Evolutionary conservation across 2,888 invertebrate genomes (phyloP).

Genomic region (Protodeltote pygarga): DNA sequence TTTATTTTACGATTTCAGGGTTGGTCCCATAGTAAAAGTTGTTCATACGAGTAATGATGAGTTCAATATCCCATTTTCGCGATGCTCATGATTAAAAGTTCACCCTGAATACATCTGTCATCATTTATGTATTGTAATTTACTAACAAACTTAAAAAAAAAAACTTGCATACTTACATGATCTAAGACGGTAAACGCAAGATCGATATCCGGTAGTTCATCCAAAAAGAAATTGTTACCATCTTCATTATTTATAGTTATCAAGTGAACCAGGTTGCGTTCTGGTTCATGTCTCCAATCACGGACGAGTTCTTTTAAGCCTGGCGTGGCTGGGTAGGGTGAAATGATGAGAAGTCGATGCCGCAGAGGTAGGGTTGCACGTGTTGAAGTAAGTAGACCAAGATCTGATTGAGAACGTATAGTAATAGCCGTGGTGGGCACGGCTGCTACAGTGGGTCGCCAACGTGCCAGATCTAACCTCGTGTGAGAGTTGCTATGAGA

Average conservation of each 20-base stretch:
- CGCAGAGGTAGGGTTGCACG: constrained; percentile 11
- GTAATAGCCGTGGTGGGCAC: constrained; percentile 35
- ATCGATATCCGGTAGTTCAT: constrained; percentile 57
- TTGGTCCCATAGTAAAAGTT: too few relatives aligned
- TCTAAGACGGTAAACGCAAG: constrained; percentile 56
- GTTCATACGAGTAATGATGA: too few relatives aligned
- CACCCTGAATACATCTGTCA: too few relatives aligned
- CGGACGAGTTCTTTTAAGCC: constrained; percentile 46
- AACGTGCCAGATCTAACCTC: constrained; percentile 33
- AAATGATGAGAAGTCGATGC: constrained; percentile 33
- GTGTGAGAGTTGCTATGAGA: constrained; percentile 16
- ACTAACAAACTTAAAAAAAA: neutral
- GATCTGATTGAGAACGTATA: constrained; percentile 16
- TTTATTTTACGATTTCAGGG: too few relatives aligned
- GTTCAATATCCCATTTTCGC: too few relatives aligned
- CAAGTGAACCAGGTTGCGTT: constrained; percentile 54
- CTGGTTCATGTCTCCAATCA: constrained; percentile 53
- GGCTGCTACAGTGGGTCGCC: constrained; percentile 19
- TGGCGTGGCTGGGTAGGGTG: constrained; percentile 27
- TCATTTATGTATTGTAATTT: neutral
- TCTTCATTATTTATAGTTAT: constrained; percentile 57
- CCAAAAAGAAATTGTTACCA: constrained; percentile 45
- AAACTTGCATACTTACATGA: constrained; percentile 48
- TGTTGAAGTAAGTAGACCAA: constrained; percentile 13
- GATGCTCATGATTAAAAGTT: too few relatives aligned